Conservation (phyloP, 2,888 invertebrate genomes). For the Didymodactylos carnosus region DNA sequence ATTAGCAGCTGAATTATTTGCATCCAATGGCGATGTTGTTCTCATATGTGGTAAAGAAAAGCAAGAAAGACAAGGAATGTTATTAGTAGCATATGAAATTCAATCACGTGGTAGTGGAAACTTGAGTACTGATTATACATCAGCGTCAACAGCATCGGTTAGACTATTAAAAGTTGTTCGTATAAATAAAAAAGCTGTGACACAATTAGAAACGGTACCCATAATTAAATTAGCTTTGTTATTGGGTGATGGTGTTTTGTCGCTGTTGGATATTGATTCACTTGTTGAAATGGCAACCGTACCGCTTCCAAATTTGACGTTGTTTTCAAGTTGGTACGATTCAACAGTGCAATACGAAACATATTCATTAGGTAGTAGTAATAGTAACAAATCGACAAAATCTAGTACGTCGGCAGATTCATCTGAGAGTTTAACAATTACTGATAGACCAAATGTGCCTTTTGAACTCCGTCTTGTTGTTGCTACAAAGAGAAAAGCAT, state of each 20-base stretch:
- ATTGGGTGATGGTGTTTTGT: neutral
- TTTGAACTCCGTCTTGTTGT: neutral
- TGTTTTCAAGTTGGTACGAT: neutral
- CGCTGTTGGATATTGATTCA: neutral
- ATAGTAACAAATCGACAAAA: too few species aligned
- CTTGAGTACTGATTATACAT: too few species aligned
- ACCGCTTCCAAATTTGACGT: neutral
- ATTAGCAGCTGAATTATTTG: neutral
- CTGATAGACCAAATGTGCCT: neutral
- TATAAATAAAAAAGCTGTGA: neutral
- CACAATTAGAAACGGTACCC: neutral
- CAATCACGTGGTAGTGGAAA: too few species aligned
- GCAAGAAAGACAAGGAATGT: neutral
- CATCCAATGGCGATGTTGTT: neutral
- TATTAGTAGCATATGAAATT: neutral
- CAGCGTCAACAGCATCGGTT: neutral
- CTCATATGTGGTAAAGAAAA: neutral
- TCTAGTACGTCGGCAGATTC: too few species aligned
- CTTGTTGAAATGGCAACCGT: neutral
- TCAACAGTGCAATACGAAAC: too few species aligned
- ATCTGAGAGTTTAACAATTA: too few species aligned
- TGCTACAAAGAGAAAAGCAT: neutral
- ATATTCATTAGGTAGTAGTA: too few species aligned
- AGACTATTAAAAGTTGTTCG: neutral
- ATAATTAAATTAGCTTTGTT: neutral